Conservation (phyloP, 2,797 vertebrate species). For the Acrocephalus scirpaceus region DNA sequence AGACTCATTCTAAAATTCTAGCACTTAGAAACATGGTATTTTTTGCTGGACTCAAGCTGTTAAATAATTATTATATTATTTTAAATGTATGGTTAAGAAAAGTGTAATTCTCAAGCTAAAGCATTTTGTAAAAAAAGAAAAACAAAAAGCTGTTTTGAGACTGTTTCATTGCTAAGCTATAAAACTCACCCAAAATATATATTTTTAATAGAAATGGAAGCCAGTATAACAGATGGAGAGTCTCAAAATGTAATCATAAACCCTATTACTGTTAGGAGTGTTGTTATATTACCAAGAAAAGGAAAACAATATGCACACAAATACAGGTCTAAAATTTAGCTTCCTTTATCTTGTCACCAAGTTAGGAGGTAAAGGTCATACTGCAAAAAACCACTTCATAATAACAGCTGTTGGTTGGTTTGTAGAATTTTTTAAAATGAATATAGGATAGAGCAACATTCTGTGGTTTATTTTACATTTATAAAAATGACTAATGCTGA, state of each 20-base stretch:
- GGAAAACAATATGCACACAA: not conserved
- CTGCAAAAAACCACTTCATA: not conserved
- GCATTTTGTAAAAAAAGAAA: not conserved
- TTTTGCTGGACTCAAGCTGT: not conserved
- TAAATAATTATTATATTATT: not conserved
- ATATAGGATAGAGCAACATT: not conserved
- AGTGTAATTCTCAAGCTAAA: not conserved
- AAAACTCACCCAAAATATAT: not conserved
- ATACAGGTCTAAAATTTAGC: not conserved
- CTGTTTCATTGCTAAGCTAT: not conserved
- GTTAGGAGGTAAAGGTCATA: not conserved
- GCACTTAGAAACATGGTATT: not conserved
- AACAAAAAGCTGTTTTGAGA: not conserved
- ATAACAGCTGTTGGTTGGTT: not conserved
- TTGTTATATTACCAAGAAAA: not conserved
- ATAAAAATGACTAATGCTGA: not conserved
- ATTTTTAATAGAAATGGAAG: conserved; percentile 18
- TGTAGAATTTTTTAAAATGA: not conserved
- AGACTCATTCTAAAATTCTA: not conserved
- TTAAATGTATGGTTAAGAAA: not conserved
- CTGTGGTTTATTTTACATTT: not conserved
- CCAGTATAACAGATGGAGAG: not conserved
- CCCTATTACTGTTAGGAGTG: not conserved
- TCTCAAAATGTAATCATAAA: conserved; percentile 29
- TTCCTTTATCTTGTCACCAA: conserved; percentile 11